phyloP scores from a whole-genome alignment of 2,888 invertebrate genomes.

The Artemia sinica region DNA sequence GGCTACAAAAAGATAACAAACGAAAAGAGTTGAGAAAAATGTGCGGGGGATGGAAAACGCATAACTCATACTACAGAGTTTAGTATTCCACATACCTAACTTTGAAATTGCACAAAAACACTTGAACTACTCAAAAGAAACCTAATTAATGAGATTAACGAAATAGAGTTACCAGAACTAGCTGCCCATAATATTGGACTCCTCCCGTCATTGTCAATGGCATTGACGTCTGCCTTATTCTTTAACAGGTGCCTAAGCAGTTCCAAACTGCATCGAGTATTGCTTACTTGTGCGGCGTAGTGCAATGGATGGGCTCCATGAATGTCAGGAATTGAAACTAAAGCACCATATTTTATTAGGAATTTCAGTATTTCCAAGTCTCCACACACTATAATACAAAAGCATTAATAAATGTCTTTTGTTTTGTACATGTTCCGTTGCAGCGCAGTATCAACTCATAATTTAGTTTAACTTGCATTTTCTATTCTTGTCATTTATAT shows the following conservation, averaged over 20 bases:
- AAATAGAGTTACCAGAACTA: conserved; percentile 49
- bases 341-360: conserved; percentile 63
- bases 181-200: conserved; percentile 95
- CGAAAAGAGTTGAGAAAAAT: too few species aligned
- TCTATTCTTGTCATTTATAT: background rate
- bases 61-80: too few species aligned
- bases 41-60: too few species aligned
- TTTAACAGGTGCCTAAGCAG: conserved; percentile 59
- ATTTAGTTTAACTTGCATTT: background rate
- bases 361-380: conserved; percentile 72
- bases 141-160: background rate
- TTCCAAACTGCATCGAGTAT: conserved; percentile 45
- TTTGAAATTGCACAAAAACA: too few species aligned
- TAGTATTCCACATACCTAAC: too few species aligned
- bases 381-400: conserved; percentile 55
- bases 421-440: background rate
- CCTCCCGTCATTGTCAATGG: conserved; percentile 74
- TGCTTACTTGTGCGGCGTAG: conserved; percentile 93
- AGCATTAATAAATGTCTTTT: conserved; percentile 22
- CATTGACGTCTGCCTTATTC: conserved; percentile 61
- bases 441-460: background rate
- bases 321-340: conserved; percentile 70
- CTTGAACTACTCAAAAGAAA: too few species aligned
- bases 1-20: too few species aligned
- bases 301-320: conserved; percentile 90